Percentiles rank a stretch among this genome's conserved stretches.
Evolutionary conservation across 2,113 vertebrate species (phyloP).

Genomic region (Chauna torquata): DNA sequence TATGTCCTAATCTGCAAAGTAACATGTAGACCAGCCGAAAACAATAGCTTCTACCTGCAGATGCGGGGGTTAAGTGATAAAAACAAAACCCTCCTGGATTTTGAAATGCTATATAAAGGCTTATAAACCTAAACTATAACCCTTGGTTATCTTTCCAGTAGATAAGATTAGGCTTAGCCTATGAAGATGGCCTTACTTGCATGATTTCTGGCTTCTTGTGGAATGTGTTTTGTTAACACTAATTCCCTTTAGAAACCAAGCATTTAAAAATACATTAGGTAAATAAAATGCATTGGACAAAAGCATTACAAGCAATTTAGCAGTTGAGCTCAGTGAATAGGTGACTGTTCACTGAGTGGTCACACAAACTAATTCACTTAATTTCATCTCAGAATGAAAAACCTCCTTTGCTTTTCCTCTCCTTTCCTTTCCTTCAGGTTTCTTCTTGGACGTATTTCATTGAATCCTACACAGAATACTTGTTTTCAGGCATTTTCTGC

Average conservation of each 20-base stretch:
- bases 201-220: conserved; percentile 26
- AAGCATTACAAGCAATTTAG: not conserved
- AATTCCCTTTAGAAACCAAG: not conserved
- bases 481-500: not conserved
- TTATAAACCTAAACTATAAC: conserved; percentile 49
- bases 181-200: conserved; percentile 35
- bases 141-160: conserved; percentile 58
- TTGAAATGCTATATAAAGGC: conserved; percentile 59
- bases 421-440: not conserved
- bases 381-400: not conserved
- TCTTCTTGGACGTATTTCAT: not conserved
- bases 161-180: conserved; percentile 61
- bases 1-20: conserved; percentile 42
- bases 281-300: conserved; percentile 10
- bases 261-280: not conserved
- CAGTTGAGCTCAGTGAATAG: not conserved
- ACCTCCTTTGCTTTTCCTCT: not conserved
- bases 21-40: not conserved
- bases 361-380: not conserved
- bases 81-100: conserved; percentile 51
- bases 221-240: conserved; percentile 40
- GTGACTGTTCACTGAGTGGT: not conserved
- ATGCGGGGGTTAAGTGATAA: conserved; percentile 39
- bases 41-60: conserved; percentile 37
- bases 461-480: not conserved